Evolutionary conservation across 2,113 vertebrate genomes (phyloP).

Genomic region (Syngnathus typhle): DNA sequence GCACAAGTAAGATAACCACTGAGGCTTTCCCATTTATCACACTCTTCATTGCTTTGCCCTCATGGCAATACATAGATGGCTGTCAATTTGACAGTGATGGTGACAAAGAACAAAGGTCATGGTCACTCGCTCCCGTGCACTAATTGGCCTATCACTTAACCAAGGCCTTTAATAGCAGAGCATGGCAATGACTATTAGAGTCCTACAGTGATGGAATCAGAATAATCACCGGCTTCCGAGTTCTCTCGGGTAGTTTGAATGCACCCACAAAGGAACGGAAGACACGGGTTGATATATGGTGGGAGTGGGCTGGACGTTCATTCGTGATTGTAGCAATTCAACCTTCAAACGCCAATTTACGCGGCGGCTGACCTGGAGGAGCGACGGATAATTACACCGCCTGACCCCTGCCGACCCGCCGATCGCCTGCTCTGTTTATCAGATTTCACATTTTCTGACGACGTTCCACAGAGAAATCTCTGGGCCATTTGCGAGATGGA

Average conservation of each 20-base stretch:
- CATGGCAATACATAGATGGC: background rate
- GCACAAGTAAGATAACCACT: constrained; percentile 35
- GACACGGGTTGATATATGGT: constrained; percentile 8
- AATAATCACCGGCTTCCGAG: constrained; percentile 41
- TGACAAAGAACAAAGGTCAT: constrained; percentile 20
- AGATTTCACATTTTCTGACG: constrained; percentile 76
- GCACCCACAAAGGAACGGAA: constrained; percentile 36
- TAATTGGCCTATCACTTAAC: constrained; percentile 32
- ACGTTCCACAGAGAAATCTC: constrained; percentile 73
- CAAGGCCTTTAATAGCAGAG: constrained; percentile 19
- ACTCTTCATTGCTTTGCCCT: background rate
- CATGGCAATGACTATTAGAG: constrained; percentile 22
- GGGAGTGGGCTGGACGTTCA: constrained; percentile 51
- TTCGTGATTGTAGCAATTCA: constrained; percentile 83
- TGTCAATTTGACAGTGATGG: constrained; percentile 27
- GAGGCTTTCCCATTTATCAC: constrained; percentile 22
- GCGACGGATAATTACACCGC: constrained; percentile 74
- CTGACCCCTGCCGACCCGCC: constrained; percentile 67
- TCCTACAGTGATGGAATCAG: constrained; percentile 51
- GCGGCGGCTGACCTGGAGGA: constrained; percentile 72
- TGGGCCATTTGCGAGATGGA: constrained; percentile 72
- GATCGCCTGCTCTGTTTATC: constrained; percentile 73
- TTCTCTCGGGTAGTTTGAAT: constrained; percentile 28
- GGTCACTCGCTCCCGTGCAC: constrained; percentile 5
- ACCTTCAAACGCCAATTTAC: constrained; percentile 73